Evolutionary conservation across 2,113 vertebrate species (phyloP).

Genomic region (Oxyruncus cristatus): DNA sequence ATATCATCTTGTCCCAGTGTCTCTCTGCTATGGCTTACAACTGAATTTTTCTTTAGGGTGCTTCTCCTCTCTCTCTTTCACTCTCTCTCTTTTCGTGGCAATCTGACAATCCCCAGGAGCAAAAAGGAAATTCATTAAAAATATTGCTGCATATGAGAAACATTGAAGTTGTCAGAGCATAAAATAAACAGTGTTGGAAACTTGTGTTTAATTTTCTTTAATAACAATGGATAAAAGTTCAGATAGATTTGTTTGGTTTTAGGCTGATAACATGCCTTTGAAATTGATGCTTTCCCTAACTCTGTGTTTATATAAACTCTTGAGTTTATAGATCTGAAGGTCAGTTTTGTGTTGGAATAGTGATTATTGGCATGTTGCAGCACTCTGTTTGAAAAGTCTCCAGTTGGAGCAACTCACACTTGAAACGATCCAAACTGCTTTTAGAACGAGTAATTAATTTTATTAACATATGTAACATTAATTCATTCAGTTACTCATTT

Average conservation of each 20-base stretch:
- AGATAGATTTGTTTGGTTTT: neutral
- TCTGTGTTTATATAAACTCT: constrained; percentile 29
- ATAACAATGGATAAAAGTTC: constrained; percentile 5
- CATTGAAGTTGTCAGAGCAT: constrained; percentile 15
- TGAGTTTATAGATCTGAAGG: neutral
- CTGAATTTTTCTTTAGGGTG: neutral
- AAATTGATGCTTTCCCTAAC: neutral
- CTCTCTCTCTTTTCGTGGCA: neutral
- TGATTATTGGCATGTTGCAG: neutral
- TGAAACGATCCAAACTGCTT: neutral
- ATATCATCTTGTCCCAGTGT: neutral
- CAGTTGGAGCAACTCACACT: neutral
- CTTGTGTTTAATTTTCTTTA: constrained; percentile 34
- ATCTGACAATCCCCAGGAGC: neutral
- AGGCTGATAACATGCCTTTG: neutral
- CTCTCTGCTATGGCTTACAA: neutral
- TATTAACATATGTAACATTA: neutral
- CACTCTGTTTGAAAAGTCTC: constrained; percentile 1
- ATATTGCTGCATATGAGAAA: constrained; percentile 10
- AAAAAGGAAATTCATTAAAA: constrained; percentile 33
- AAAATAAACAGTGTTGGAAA: constrained; percentile 15
- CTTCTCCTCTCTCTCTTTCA: neutral
- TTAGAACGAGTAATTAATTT: neutral
- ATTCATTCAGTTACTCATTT: neutral
- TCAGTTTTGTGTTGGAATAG: constrained; percentile 19